Conservation (phyloP, 1,140 invertebrate species). For the Lutraria rhynchaena region DNA sequence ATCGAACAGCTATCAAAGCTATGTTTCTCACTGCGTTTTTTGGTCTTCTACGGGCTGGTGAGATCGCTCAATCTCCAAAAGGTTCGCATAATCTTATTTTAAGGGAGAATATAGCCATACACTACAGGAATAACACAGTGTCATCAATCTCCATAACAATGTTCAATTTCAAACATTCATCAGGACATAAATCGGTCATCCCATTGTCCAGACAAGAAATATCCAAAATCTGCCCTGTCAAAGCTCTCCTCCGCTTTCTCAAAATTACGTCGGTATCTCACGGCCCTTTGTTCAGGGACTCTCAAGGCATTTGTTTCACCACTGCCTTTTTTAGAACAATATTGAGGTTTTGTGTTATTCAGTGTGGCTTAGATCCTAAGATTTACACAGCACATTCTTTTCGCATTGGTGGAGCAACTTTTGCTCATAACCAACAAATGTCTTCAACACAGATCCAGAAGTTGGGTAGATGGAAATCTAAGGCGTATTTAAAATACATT, state of each 20-base stretch:
- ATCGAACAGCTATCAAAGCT: neutral
- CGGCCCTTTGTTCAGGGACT: slow-evolving; percentile 4
- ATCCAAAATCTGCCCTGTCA: slow-evolving; percentile 3
- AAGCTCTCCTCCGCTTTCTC: neutral
- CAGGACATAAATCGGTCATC: slow-evolving; percentile 11
- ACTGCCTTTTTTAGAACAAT: neutral
- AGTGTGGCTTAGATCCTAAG: neutral
- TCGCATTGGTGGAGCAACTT: slow-evolving; percentile 24
- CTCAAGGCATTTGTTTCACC: neutral
- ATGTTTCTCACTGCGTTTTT: slow-evolving; percentile 32
- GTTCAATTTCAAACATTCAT: slow-evolving; percentile 21
- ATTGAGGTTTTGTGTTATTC: slow-evolving; percentile 7
- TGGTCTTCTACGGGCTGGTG: slow-evolving; percentile 23
- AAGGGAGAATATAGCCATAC: neutral
- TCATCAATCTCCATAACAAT: neutral
- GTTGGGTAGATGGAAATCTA: slow-evolving; percentile 7
- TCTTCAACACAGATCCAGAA: neutral
- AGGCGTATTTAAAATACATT: slow-evolving; percentile 17
- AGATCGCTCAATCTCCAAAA: slow-evolving; percentile 14
- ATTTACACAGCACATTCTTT: slow-evolving; percentile 18
- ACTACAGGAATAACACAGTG: neutral
- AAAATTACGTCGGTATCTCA: neutral
- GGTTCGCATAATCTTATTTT: slow-evolving; percentile 3
- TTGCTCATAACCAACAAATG: neutral
- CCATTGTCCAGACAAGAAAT: neutral